Evolutionary conservation across 2,113 vertebrate species (phyloP).

Genomic region (Burhinus oedicnemus): DNA sequence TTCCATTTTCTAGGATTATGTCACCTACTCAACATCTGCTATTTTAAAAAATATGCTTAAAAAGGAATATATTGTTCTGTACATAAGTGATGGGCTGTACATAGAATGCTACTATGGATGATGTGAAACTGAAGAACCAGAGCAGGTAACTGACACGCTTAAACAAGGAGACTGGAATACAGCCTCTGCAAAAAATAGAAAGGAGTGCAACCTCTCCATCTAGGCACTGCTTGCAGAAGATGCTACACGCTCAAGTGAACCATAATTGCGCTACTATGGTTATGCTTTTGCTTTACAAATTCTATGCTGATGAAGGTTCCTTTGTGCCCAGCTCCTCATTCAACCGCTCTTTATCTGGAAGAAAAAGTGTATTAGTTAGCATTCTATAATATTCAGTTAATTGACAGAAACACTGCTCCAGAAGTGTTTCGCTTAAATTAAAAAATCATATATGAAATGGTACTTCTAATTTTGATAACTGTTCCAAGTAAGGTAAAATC

Average conservation of each 20-base stretch:
- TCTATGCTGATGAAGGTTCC: neutral
- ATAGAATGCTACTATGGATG: neutral
- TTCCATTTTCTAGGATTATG: neutral
- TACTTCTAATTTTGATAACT: neutral
- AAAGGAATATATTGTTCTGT: neutral
- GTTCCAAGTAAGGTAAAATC: neutral
- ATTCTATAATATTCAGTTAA: neutral
- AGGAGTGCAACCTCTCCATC: neutral
- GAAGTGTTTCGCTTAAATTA: neutral
- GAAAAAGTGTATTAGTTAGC: neutral
- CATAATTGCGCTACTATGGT: neutral
- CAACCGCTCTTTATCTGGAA: slow-evolving; percentile 23
- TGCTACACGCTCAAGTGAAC: neutral
- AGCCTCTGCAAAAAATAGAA: rapidly evolving
- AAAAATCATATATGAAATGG: neutral
- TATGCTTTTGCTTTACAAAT: neutral
- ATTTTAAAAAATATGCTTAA: neutral
- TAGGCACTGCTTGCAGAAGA: neutral
- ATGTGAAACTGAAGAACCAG: neutral
- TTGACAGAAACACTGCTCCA: neutral
- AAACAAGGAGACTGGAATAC: neutral
- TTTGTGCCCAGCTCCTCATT: neutral
- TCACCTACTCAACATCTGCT: neutral
- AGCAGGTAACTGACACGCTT: neutral
- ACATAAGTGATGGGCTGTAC: neutral